phyloP scores from a whole-genome alignment of 2,888 invertebrate species.

The Temnothorax rugatulus region DNA sequence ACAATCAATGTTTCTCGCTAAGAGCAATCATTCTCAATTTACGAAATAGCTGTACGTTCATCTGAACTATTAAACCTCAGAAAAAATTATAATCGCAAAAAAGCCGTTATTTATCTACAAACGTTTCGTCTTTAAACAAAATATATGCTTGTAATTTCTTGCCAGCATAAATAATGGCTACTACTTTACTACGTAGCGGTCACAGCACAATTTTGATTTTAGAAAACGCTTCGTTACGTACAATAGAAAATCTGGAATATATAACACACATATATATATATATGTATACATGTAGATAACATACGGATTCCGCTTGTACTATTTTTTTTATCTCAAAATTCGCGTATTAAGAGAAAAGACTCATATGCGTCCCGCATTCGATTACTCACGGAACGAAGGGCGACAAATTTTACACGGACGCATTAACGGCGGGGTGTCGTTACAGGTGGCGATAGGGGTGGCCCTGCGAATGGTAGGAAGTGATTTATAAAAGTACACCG shows the following conservation, averaged over 20 bases:
- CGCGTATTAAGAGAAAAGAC: slow-evolving; percentile 2
- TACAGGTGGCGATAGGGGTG: slow-evolving; percentile 51
- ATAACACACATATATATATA: not conserved
- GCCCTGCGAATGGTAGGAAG: slow-evolving; percentile 46
- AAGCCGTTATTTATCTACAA: not conserved
- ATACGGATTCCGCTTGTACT: not conserved
- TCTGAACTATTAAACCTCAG: not conserved
- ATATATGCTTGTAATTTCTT: not conserved
- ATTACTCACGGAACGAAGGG: slow-evolving; percentile 29
- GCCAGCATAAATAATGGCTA: not conserved
- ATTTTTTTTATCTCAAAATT: slow-evolving; percentile 20
- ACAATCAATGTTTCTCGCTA: not conserved
- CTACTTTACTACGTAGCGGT: not conserved
- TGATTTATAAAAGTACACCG: slow-evolving; percentile 56
- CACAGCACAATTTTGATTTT: slow-evolving; percentile 26
- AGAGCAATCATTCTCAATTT: not conserved
- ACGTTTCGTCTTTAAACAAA: not conserved
- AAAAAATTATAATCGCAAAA: not conserved
- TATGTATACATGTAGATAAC: not conserved
- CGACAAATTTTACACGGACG: slow-evolving; percentile 49
- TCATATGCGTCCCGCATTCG: slow-evolving; percentile 5
- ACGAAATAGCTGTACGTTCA: not conserved
- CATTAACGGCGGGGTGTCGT: slow-evolving; percentile 39
- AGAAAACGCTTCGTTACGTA: not conserved
- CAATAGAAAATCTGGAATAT: not conserved